Conservation (phyloP, 2,797 vertebrate species). For the Buphagus erythrorhynchus region DNA sequence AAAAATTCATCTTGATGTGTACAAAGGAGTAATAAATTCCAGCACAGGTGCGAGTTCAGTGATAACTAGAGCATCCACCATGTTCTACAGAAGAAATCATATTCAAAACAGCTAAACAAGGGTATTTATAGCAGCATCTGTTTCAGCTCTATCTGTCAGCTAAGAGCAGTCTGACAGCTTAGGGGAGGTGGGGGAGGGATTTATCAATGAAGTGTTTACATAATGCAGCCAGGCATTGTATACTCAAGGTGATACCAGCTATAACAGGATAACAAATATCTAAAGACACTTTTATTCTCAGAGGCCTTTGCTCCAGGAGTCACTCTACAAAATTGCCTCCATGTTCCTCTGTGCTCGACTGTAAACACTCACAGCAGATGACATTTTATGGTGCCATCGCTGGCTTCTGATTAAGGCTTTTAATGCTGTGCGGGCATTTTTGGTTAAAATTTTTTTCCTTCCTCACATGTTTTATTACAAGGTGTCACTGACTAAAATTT, state of each 20-base stretch:
- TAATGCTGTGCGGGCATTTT: not conserved
- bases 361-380: slow-evolving; percentile 14
- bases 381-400: not conserved
- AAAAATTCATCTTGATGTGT: not conserved
- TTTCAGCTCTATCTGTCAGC: slow-evolving; percentile 60
- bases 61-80: not conserved
- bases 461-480: not conserved
- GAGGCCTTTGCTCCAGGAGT: slow-evolving; percentile 58
- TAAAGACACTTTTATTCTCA: slow-evolving; percentile 69
- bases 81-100: slow-evolving; percentile 57
- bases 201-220: slow-evolving; percentile 66
- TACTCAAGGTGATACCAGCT: slow-evolving; percentile 60
- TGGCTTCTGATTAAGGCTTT: slow-evolving; percentile 12
- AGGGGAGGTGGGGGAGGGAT: slow-evolving; percentile 55
- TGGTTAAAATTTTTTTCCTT: not conserved
- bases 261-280: slow-evolving; percentile 60
- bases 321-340: slow-evolving; percentile 58
- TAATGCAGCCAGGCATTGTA: slow-evolving; percentile 63
- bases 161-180: slow-evolving; percentile 37
- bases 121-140: slow-evolving; percentile 73
- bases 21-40: not conserved
- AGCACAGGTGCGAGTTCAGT: slow-evolving; percentile 35
- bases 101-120: slow-evolving; percentile 49
- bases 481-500: not conserved
- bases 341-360: not conserved